Percentiles rank a stretch among this genome's conserved stretches.
phyloP scores from a whole-genome alignment of 2,113 vertebrate genomes.

The Oncorhynchus mykiss region DNA sequence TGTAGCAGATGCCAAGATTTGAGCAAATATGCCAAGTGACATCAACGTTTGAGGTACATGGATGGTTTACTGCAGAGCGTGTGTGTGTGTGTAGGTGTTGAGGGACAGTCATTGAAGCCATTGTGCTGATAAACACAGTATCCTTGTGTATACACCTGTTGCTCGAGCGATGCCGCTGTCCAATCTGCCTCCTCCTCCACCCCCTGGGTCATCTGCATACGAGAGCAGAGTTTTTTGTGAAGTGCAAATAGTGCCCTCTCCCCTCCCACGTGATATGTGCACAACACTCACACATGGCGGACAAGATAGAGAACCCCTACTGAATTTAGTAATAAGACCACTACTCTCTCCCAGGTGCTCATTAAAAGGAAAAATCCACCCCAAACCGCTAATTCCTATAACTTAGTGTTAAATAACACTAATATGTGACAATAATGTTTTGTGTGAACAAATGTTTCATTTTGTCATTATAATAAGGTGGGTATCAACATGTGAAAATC shows the following conservation, averaged over 20 bases:
- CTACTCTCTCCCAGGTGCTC: background rate
- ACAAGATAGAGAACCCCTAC: slow-evolving; percentile 8
- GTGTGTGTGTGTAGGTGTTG: slow-evolving; percentile 22
- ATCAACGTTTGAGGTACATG: slow-evolving; percentile 15
- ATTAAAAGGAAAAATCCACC: no score
- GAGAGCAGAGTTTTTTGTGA: slow-evolving; percentile 31
- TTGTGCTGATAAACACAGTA: slow-evolving; percentile 38
- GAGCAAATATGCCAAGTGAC: slow-evolving; percentile 27
- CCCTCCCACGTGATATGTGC: slow-evolving; percentile 13
- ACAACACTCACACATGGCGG: slow-evolving; percentile 25
- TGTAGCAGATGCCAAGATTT: slow-evolving; percentile 15
- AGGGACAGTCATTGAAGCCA: slow-evolving; percentile 44
- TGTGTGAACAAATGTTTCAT: no score
- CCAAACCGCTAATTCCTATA: no score
- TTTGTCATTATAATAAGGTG: no score
- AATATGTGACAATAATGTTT: no score
- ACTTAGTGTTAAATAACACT: no score
- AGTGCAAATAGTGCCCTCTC: slow-evolving; percentile 56
- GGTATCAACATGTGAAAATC: no score
- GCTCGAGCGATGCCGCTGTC: slow-evolving; percentile 10
- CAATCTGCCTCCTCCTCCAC: slow-evolving; percentile 9
- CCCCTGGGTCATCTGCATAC: slow-evolving; percentile 36
- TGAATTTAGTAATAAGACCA: background rate
- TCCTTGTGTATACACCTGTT: slow-evolving; percentile 65
- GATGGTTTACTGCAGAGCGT: background rate